Base-by-base conservation (phyloP, 2,113 vertebrate species). In the Monopterus albus region DNA sequence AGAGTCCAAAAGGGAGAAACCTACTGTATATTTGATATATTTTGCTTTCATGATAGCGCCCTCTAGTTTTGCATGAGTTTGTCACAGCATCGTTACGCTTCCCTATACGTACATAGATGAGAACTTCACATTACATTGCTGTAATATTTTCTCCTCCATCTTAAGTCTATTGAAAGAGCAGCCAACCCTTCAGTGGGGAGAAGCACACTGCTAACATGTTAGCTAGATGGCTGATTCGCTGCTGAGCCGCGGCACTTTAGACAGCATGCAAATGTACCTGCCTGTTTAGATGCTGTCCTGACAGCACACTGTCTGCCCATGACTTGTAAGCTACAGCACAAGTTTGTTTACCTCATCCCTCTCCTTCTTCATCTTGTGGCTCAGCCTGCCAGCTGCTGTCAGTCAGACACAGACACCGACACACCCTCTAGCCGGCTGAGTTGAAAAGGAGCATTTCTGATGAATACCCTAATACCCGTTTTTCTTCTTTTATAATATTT, bases 361-460 rank as follows among this genome's bases (percentile, higher is more conserved):
- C 29, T 7, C 29, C 29, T 31, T 42, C 38, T 10, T 57, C 36
- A 18, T 7, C 15, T 31, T 31, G 5, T 31, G 25, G 49, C 40
- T 39, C 31, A 57, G 2, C 29, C 60, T 65, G 51, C 28, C 71
- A 3, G 70, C 39, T 58, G 29, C 46, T 69, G 43, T 59, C 52
- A 59, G 1, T 75, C 64, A 74, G 20, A 39, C 57, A 17, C 47
- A 45, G 6, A 18, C 25, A 15, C 9, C 26, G 8, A 2, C 8
- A 7, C 8, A 6, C 17, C 21, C 55, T 21, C 42, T 35, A 59
- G 33, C 56, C 18, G 23, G 36, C 46, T 33, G 10, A 62, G 36
- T 40, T 3, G 4, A 38, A 58, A 25, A 46, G 43, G 8, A 51
- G 4, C 7, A 31, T 45, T 47, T 57, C 2, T 28, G 11, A 53